These are phyloP conservation scores for Sclerurus mexicanus DNA, from an alignment of 2,113 vertebrate genomes.

Conservation along the genomic window DNA sequence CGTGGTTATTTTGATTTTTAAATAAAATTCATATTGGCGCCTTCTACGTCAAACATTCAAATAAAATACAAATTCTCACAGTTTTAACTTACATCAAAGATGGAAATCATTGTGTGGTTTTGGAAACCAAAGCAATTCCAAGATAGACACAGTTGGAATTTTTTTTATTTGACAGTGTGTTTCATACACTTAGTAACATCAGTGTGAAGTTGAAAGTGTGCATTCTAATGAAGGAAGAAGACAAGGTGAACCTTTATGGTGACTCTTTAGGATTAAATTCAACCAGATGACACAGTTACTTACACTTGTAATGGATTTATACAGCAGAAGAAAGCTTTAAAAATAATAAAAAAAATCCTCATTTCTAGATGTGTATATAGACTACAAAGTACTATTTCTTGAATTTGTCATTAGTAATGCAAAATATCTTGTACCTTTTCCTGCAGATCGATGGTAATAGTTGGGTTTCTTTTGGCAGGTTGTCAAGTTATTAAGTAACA, in stretches of 20 bases:
- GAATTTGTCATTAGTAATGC: background rate
- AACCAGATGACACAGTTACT: background rate
- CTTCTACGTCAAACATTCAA: conserved; percentile 8
- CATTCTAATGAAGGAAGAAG: background rate
- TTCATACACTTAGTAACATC: conserved; percentile 18
- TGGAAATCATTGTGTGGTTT: conserved; percentile 55
- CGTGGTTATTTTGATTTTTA: conserved; percentile 33
- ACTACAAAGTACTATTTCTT: background rate
- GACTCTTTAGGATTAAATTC: background rate
- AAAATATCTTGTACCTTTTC: background rate
- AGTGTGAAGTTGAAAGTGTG: background rate
- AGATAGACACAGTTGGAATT: conserved; percentile 34
- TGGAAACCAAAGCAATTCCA: conserved; percentile 12
- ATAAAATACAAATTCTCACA: conserved; percentile 41
- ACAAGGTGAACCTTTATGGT: background rate
- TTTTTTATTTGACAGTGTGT: conserved; percentile 27
- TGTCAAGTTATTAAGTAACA: conserved; percentile 94
- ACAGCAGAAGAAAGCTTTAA: background rate
- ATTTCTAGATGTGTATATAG: background rate
- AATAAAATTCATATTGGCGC: conserved; percentile 32
- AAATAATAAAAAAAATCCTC: background rate
- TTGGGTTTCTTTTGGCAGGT: conserved; percentile 76
- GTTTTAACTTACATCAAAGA: conserved; percentile 26
- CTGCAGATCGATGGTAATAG: background rate
- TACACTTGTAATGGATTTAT: background rate